These are phyloP conservation scores for Engraulis encrasicolus DNA, from an alignment of 2,113 vertebrate species.

Conservation along the genomic window DNA sequence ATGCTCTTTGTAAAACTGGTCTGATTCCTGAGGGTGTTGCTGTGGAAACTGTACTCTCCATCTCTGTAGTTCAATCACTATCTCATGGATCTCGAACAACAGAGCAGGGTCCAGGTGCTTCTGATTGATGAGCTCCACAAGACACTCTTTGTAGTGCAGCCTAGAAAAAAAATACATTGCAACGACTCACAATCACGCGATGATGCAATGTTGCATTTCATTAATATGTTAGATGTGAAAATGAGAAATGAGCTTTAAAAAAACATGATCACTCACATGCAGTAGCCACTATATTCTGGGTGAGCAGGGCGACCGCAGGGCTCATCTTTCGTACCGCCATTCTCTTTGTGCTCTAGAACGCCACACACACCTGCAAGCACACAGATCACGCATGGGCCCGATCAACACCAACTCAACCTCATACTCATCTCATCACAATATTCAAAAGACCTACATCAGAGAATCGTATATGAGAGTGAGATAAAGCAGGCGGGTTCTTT, in stretches of 20 bases:
- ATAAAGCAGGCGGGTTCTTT: too few relatives aligned
- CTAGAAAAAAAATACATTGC: too few relatives aligned
- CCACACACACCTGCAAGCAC: slow-evolving; percentile 59
- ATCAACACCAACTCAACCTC: neutral
- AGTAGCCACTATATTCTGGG: slow-evolving; percentile 61
- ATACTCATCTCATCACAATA: neutral
- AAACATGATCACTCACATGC: slow-evolving; percentile 60
- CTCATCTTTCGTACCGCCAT: slow-evolving; percentile 56
- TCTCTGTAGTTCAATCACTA: slow-evolving; percentile 64
- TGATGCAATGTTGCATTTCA: too few relatives aligned
- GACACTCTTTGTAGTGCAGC: slow-evolving; percentile 71
- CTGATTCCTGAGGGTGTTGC: slow-evolving; percentile 52
- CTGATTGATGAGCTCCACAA: slow-evolving; percentile 74
- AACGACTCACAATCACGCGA: too few relatives aligned
- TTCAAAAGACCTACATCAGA: neutral
- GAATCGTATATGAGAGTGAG: too few relatives aligned
- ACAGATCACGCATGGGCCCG: neutral
- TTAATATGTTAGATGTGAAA: too few relatives aligned
- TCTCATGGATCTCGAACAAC: slow-evolving; percentile 60
- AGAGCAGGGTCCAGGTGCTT: slow-evolving; percentile 64
- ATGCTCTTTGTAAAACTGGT: slow-evolving; percentile 53
- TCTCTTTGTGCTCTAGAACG: slow-evolving; percentile 70
- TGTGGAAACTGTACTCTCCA: slow-evolving; percentile 61
- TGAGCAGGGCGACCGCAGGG: slow-evolving; percentile 57
- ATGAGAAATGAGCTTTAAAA: too few relatives aligned